These are phyloP conservation scores for Diachasmimorpha longicaudata DNA, from an alignment of 1,140 invertebrate genomes.

Conservation along the genomic window DNA sequence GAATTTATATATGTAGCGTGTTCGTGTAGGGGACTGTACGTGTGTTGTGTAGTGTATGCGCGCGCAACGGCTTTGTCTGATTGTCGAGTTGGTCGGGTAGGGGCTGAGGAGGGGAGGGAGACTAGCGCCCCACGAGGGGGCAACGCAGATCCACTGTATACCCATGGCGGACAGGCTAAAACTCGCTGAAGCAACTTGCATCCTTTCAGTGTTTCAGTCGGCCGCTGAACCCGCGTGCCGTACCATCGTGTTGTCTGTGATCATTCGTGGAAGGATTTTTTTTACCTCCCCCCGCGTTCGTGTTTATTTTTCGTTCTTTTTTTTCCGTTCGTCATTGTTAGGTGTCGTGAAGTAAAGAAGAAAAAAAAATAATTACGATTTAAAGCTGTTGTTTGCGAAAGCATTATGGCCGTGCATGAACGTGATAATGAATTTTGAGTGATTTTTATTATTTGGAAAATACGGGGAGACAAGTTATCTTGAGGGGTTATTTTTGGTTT, in stretches of 20 bases:
- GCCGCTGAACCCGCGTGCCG: constrained; percentile 62
- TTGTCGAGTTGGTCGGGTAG: constrained; percentile 3
- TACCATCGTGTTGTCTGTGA: constrained; percentile 40
- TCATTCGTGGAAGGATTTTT: constrained; percentile 1
- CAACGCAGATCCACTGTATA: constrained; percentile 52
- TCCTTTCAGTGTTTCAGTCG: constrained; percentile 56
- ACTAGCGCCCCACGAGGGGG: constrained; percentile 43
- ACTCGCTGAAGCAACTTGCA: constrained; percentile 51
- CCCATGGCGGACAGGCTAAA: constrained; percentile 48
- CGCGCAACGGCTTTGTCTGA: constrained; percentile 62
- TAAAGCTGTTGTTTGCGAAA: neutral
- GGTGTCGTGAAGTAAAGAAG: neutral
- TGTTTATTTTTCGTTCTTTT: constrained; percentile 21
- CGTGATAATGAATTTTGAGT: too few relatives aligned
- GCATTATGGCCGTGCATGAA: neutral
- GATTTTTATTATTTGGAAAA: too few relatives aligned
- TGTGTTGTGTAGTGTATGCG: constrained; percentile 55
- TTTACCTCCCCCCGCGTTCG: constrained; percentile 10
- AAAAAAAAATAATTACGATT: neutral
- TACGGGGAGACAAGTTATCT: neutral
- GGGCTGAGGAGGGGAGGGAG: constrained; percentile 14
- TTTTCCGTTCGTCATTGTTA: neutral
- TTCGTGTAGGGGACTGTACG: too few relatives aligned
- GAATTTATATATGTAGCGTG: too few relatives aligned
- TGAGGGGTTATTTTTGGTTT: neutral